Evolutionary conservation across 2,888 invertebrate species (phyloP).

Genomic region (Lycophotia porphyrea): DNA sequence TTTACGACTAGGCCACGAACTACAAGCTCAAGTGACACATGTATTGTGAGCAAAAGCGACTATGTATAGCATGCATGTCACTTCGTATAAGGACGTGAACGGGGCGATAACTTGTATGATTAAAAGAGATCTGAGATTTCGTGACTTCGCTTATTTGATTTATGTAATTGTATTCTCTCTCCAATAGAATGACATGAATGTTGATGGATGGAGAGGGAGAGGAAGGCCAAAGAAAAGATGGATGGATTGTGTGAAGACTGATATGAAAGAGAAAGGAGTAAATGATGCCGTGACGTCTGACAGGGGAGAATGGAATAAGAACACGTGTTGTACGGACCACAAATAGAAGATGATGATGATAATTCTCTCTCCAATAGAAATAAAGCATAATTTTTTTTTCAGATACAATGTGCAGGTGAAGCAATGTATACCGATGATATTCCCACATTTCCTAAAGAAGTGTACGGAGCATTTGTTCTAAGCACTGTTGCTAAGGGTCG

Average conservation of each 20-base stretch:
- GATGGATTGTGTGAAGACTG: too few species aligned
- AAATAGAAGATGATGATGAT: too few species aligned
- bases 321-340: too few species aligned
- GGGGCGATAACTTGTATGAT: neutral
- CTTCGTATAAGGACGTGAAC: neutral
- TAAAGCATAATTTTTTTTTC: neutral
- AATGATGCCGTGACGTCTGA: too few species aligned
- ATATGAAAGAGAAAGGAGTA: too few species aligned
- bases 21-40: neutral
- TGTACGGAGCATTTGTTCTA: slow-evolving; percentile 92
- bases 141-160: neutral
- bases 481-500: slow-evolving; percentile 89
- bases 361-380: neutral
- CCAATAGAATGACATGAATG: too few species aligned
- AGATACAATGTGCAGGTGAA: slow-evolving; percentile 92
- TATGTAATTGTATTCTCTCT: neutral
- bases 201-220: too few species aligned
- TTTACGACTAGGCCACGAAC: neutral
- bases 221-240: too few species aligned
- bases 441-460: slow-evolving; percentile 90
- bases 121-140: neutral
- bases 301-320: too few species aligned
- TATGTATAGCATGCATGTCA: neutral
- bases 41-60: neutral
- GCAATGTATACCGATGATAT: slow-evolving; percentile 92